Evolutionary conservation across 1,140 invertebrate genomes (phyloP).

Genomic region (Papilio helenus): DNA sequence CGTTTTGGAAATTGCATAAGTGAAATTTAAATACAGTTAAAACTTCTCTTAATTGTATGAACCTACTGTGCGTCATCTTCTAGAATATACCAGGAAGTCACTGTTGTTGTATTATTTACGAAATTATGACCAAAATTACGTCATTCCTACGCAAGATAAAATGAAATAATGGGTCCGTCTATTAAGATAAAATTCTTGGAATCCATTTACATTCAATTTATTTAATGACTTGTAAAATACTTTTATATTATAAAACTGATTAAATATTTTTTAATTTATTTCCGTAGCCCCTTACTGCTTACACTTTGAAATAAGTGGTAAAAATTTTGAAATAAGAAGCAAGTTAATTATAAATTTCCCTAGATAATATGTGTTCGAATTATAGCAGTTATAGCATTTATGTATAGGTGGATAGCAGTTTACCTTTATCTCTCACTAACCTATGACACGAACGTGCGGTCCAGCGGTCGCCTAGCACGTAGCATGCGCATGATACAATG

Average conservation of each 20-base stretch:
- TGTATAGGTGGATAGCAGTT: neutral
- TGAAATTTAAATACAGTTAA: too few relatives aligned
- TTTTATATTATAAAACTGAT: neutral
- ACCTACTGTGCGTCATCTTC: neutral
- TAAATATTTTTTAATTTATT: neutral
- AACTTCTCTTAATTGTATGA: neutral
- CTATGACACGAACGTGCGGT: slow-evolving; percentile 11
- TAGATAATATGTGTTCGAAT: too few relatives aligned
- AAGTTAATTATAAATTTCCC: too few relatives aligned
- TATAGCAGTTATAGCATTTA: too few relatives aligned
- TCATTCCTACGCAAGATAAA: neutral
- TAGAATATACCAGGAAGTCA: neutral
- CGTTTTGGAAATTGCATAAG: too few relatives aligned
- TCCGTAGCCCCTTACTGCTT: neutral
- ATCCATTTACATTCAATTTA: neutral
- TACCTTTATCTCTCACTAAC: slow-evolving; percentile 33
- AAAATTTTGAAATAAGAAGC: neutral
- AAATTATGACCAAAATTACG: neutral
- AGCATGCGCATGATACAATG: slow-evolving; percentile 22
- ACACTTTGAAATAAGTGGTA: neutral
- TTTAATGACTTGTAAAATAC: slow-evolving; percentile 2
- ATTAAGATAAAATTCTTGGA: slow-evolving; percentile 29
- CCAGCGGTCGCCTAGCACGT: neutral
- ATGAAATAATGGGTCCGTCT: slow-evolving; percentile 2
- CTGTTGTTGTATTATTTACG: neutral